Evolutionary conservation across 2,797 vertebrate genomes (phyloP).

Genomic region (Philypnodon macrostomus): DNA sequence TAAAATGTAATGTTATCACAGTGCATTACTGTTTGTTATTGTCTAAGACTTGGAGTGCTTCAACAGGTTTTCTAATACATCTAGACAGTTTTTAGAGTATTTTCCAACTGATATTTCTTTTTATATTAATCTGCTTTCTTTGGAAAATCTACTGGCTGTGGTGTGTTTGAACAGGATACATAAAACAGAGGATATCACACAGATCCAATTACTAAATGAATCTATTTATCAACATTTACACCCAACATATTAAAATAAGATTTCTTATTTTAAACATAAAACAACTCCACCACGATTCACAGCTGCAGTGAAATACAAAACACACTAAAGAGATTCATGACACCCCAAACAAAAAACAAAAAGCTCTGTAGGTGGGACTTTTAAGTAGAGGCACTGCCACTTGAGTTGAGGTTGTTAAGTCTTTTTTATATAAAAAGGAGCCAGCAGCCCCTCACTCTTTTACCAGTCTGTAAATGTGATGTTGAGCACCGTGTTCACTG

Average conservation of each 20-base stretch:
- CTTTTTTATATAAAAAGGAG: conserved; percentile 75
- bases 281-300: conserved; percentile 97
- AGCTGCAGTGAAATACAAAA: conserved; percentile 87
- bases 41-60: conserved; percentile 61
- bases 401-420: conserved; percentile 90
- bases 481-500: conserved; percentile 98
- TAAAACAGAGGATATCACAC: conserved; percentile 59
- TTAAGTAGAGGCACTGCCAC: conserved; percentile 91
- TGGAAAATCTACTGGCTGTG: conserved; percentile 73
- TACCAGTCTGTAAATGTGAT: conserved; percentile 99
- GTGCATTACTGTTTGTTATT: conserved; percentile 66
- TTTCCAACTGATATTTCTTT: conserved; percentile 41
- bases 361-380: conserved; percentile 83
- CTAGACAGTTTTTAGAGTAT: conserved; percentile 35
- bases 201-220: conserved; percentile 61
- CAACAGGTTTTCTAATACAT: conserved; percentile 49
- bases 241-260: conserved; percentile 77
- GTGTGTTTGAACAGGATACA: conserved; percentile 62
- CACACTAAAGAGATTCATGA: conserved; percentile 78
- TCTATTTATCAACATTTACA: conserved; percentile 58
- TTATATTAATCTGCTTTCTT: conserved; percentile 69
- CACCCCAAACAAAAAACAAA: conserved; percentile 83
- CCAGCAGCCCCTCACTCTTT: conserved; percentile 89
- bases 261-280: conserved; percentile 81
- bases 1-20: conserved; percentile 59